Base-by-base conservation (phyloP, 2,888 invertebrate genomes). In the Camptogramma bilineatum region DNA sequence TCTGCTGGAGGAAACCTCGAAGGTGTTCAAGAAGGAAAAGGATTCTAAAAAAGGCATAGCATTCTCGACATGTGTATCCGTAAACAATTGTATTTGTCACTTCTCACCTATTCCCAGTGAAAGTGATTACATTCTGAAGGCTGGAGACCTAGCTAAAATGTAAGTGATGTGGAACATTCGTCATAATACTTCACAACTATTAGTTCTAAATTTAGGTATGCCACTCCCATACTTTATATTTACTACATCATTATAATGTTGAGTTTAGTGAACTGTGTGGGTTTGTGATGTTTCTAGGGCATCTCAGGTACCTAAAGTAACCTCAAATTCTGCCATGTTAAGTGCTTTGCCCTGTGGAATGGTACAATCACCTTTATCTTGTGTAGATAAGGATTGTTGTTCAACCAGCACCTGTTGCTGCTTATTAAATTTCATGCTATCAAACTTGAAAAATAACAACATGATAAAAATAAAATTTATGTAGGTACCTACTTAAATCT, bases 61-160 rank as follows among this genome's bases (percentile, higher is more conserved):
- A 46, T 99, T 99, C 91, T 99, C 99, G 60, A 99, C 99, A 66
- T 99, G 99, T 93, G 95, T 99, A 70, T 99, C 99, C 18, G 97
- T 99, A 62, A 99, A 99, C 94, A 99, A 99, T 91, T 99, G 99
- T 93, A 98, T 99, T 87, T 99, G 99, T 90, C 99, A 99, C 90
- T 99, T 96, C 88, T 99, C 99, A 54, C 99, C 99, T 21, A 96
- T 99, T 71, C 96, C 96, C 74, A 98, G 97, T 89, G 99, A 99
- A 93, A 94, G 96, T 16, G 98, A 98, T 89, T 96, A 96, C 76
- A 94, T 95, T 70, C 91, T 99, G 62, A 97, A 98, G 88, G 96
- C 96, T 78, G 98, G 97, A 63, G 99, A 99, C 94, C 94, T 99
- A 78, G 98, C 98, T 64, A 99, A 99, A 96, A 96, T 99, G 98